Percentiles rank a stretch among this genome's conserved stretches.
Evolutionary conservation across 2,888 invertebrate genomes (phyloP).

Genomic region (Nezara viridula): DNA sequence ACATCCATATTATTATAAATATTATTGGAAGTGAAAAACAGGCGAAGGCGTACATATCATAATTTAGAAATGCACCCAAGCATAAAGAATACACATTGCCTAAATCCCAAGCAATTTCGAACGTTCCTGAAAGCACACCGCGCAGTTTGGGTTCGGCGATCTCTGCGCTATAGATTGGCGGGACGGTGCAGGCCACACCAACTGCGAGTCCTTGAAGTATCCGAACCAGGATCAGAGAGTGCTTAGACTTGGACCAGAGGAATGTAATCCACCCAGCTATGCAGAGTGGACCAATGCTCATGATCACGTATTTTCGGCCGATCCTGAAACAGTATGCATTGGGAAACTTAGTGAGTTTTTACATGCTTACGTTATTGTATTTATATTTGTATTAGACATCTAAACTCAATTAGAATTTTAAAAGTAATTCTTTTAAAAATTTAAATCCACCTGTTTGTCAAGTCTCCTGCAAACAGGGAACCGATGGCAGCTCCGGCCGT

Average conservation of each 20-base stretch:
- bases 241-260: slow-evolving; percentile 58
- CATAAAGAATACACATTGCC: slow-evolving; percentile 64
- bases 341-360: no score
- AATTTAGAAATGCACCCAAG: slow-evolving; percentile 67
- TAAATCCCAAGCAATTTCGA: slow-evolving; percentile 63
- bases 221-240: slow-evolving; percentile 63
- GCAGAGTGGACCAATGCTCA: slow-evolving; percentile 62
- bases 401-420: no score
- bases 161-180: slow-evolving; percentile 65
- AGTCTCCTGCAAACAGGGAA: not conserved
- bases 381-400: no score
- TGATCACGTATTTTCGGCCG: slow-evolving; percentile 63
- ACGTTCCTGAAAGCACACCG: slow-evolving; percentile 64
- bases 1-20: slow-evolving; percentile 51
- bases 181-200: slow-evolving; percentile 65
- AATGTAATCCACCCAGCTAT: slow-evolving; percentile 63
- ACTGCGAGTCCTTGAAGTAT: slow-evolving; percentile 64
- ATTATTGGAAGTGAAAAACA: slow-evolving; percentile 62
- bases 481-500: slow-evolving; percentile 26
- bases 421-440: no score
- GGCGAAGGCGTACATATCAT: slow-evolving; percentile 66
- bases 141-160: slow-evolving; percentile 64
- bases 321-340: slow-evolving; percentile 47
- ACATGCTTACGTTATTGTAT: no score
- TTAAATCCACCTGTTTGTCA: slow-evolving; percentile 58